Conservation (phyloP, 2,888 invertebrate species). For the Melieria picta region DNA sequence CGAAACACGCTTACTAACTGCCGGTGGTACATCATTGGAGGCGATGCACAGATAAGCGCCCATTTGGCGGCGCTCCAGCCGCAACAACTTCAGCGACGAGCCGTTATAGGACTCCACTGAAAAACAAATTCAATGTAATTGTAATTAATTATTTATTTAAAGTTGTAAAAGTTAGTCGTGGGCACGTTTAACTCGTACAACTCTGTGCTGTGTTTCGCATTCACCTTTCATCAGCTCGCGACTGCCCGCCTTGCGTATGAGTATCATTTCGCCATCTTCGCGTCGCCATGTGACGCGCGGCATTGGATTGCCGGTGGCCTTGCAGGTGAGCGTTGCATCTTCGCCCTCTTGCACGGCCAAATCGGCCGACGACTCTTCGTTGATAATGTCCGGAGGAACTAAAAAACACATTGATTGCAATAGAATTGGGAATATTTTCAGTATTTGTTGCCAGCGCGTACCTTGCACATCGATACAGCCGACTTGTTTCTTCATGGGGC, state of each 20-base stretch:
- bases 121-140: conserved; percentile 45
- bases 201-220: conserved; percentile 24
- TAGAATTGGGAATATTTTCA: background rate
- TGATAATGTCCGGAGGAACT: conserved; percentile 85
- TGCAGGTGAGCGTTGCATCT: conserved; percentile 79
- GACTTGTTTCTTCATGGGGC: conserved; percentile 85
- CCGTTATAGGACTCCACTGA: conserved; percentile 82
- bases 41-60: conserved; percentile 93
- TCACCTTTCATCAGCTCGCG: conserved; percentile 66
- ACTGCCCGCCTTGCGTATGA: conserved; percentile 68
- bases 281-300: conserved; percentile 84
- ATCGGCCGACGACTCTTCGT: conserved; percentile 79
- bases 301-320: conserved; percentile 81
- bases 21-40: conserved; percentile 90
- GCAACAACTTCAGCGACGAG: conserved; percentile 77
- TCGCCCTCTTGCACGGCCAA: conserved; percentile 82
- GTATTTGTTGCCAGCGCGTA: conserved; percentile 61
- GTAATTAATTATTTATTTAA: conserved; percentile 27
- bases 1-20: conserved; percentile 88
- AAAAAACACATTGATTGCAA: conserved; percentile 42
- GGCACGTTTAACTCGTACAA: background rate
- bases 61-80: conserved; percentile 89
- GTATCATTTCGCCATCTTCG: conserved; percentile 76
- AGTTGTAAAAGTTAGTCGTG: background rate
- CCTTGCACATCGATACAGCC: conserved; percentile 90